These are phyloP conservation scores for Malurus melanocephalus DNA, from an alignment of 2,113 vertebrate genomes.

Conservation along the genomic window DNA sequence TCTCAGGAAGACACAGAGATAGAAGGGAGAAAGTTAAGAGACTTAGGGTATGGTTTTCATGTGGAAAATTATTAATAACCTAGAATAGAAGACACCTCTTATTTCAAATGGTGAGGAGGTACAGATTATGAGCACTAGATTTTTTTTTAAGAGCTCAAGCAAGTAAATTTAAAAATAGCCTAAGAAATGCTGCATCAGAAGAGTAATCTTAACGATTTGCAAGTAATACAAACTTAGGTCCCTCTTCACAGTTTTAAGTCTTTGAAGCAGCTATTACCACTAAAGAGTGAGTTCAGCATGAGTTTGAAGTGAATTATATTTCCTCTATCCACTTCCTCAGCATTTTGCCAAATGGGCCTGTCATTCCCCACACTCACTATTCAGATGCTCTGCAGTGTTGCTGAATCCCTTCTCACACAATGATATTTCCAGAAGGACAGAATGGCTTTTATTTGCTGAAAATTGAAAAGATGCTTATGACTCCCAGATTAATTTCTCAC, in stretches of 20 bases:
- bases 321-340: neutral
- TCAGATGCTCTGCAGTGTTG: neutral
- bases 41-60: neutral
- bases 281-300: neutral
- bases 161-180: neutral
- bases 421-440: neutral
- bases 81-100: neutral
- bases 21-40: neutral
- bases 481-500: neutral
- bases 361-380: neutral
- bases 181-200: neutral
- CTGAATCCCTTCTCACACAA: neutral
- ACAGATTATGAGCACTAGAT: neutral
- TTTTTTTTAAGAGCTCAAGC: neutral
- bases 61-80: neutral
- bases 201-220: neutral
- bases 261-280: neutral
- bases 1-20: neutral
- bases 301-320: neutral
- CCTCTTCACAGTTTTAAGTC: neutral
- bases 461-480: neutral
- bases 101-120: neutral
- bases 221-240: neutral
- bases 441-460: neutral
- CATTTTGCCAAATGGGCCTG: neutral